Conservation (phyloP, 2,797 vertebrate genomes). For the Chaetodon trifasciatus region DNA sequence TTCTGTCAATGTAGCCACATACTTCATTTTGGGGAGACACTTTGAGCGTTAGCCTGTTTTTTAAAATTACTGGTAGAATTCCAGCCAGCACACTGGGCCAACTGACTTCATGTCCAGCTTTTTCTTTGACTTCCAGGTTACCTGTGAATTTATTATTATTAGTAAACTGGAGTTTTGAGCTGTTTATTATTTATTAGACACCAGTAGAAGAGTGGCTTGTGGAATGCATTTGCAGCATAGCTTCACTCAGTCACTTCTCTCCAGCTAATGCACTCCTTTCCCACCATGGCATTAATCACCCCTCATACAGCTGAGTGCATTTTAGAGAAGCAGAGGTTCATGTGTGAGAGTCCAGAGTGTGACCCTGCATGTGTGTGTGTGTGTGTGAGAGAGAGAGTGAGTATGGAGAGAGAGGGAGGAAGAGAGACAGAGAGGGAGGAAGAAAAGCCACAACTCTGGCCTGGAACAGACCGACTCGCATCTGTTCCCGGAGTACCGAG, state of each 20-base stretch:
- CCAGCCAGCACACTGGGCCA: neutral
- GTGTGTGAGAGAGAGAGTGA: neutral
- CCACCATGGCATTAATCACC: slow-evolving; percentile 48
- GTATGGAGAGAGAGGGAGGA: neutral
- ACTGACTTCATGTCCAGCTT: neutral
- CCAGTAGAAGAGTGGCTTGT: neutral
- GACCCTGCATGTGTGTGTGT: neutral
- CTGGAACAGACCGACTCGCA: slow-evolving; percentile 20
- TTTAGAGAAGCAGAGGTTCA: slow-evolving; percentile 6
- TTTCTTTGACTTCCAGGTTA: neutral
- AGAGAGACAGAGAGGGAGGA: neutral
- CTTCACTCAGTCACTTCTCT: neutral
- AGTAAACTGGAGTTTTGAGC: neutral
- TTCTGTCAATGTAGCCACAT: neutral
- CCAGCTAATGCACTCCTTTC: slow-evolving; percentile 3
- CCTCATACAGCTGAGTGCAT: slow-evolving; percentile 38
- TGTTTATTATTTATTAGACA: slow-evolving; percentile 25
- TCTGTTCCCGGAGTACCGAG: slow-evolving; percentile 33
- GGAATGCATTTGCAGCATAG: neutral
- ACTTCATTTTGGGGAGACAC: neutral
- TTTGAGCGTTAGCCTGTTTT: neutral
- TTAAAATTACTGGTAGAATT: neutral
- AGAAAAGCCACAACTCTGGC: slow-evolving; percentile 1
- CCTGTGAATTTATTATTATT: neutral
- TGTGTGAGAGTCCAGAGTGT: slow-evolving; percentile 17